Evolutionary conservation across 2,113 vertebrate genomes (phyloP).

Genomic region (Geococcyx californianus): DNA sequence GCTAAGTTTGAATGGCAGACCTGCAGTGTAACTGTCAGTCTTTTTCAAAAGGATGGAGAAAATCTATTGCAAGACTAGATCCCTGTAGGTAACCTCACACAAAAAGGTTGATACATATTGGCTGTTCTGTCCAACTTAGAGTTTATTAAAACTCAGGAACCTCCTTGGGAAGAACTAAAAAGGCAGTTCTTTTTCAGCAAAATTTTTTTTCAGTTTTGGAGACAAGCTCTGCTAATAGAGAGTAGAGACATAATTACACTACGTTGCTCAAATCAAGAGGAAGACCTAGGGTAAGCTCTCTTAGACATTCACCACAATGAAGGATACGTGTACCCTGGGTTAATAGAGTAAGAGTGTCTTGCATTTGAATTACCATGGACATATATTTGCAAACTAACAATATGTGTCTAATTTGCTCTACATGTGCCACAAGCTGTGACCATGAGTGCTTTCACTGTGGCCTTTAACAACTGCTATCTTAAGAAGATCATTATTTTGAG

Average conservation of each 20-base stretch:
- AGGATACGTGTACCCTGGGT: background rate
- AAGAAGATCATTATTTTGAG: background rate
- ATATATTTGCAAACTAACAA: background rate
- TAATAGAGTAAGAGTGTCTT: fast-evolving
- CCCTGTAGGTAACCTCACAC: background rate
- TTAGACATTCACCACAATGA: background rate
- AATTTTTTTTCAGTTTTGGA: background rate
- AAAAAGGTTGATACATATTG: background rate
- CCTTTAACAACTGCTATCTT: background rate
- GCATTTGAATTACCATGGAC: background rate
- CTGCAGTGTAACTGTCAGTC: background rate
- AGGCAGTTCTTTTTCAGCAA: background rate
- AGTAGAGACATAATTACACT: background rate
- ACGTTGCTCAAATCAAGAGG: background rate
- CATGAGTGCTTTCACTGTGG: background rate
- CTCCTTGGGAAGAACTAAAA: background rate
- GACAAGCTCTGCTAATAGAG: background rate
- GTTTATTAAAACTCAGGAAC: background rate
- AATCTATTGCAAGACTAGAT: background rate
- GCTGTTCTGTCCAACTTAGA: background rate
- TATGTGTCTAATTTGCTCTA: background rate
- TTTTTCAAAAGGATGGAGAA: background rate
- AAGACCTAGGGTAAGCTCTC: background rate
- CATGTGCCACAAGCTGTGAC: background rate
- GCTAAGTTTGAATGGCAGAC: background rate